phyloP scores from a whole-genome alignment of 2,888 invertebrate genomes.

The Ormia ochracea region DNA sequence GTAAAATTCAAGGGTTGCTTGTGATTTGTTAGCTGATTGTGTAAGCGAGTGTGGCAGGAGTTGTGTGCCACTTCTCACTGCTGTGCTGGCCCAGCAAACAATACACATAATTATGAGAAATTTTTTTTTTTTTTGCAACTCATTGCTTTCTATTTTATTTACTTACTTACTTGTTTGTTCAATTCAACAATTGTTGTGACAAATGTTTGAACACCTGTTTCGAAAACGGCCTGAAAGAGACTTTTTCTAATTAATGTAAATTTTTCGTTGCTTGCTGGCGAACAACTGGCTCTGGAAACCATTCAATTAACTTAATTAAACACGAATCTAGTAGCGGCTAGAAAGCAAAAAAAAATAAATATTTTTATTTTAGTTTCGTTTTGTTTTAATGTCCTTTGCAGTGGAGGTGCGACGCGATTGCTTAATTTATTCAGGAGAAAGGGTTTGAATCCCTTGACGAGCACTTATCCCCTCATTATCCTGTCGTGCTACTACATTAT shows the following conservation, averaged over 20 bases:
- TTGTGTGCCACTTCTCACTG: conserved; percentile 11
- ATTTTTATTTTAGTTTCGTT: not conserved
- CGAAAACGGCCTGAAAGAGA: conserved; percentile 6
- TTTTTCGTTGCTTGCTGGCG: not conserved
- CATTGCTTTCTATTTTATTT: conserved; percentile 19
- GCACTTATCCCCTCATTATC: conserved; percentile 62
- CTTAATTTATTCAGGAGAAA: conserved; percentile 7
- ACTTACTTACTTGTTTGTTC: not conserved
- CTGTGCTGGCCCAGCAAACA: conserved; percentile 14
- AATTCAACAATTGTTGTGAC: conserved; percentile 20
- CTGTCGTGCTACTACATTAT: conserved; percentile 16
- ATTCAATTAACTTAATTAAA: conserved; percentile 77
- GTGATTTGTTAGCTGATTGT: conserved; percentile 28
- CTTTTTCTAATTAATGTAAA: conserved; percentile 32
- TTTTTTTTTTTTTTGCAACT: conserved; percentile 54
- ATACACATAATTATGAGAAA: conserved; percentile 50
- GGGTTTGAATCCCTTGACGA: conserved; percentile 60
- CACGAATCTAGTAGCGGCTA: conserved; percentile 41
- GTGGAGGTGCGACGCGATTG: not conserved
- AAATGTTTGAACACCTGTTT: conserved; percentile 55
- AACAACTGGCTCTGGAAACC: conserved; percentile 64
- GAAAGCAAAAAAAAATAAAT: not conserved
- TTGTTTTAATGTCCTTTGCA: not conserved
- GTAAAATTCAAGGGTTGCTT: conserved; percentile 28
- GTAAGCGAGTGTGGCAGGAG: not conserved